phyloP scores from a whole-genome alignment of 2,888 invertebrate species.

The Octonoba sinensis region DNA sequence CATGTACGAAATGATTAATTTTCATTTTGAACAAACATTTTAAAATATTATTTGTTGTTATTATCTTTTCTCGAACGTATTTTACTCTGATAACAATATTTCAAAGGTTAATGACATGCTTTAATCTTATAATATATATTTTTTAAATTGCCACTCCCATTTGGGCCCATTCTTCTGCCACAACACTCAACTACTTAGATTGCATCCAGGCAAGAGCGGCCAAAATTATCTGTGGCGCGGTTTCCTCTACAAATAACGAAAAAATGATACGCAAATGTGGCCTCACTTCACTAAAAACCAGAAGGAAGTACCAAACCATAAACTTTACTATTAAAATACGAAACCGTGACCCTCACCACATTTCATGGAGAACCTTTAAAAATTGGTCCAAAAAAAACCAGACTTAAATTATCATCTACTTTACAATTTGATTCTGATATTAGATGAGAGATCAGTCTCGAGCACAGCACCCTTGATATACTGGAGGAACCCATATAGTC shows the following conservation, averaged over 20 bases:
- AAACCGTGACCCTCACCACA: background rate
- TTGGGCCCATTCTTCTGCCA: constrained; percentile 16
- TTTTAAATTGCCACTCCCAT: background rate
- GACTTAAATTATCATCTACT: background rate
- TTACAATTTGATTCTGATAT: background rate
- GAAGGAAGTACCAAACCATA: background rate
- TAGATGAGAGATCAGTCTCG: background rate
- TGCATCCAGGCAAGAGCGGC: constrained; percentile 13
- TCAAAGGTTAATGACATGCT: no score
- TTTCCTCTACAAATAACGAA: constrained; percentile 3
- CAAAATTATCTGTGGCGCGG: constrained; percentile 8
- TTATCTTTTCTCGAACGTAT: no score
- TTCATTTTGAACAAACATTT: no score
- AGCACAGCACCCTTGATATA: constrained; percentile 2
- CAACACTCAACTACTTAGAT: constrained; percentile 11
- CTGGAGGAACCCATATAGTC: background rate
- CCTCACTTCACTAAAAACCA: background rate
- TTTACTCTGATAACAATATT: no score
- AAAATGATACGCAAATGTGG: background rate
- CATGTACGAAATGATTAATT: no score
- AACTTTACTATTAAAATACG: background rate
- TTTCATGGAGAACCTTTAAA: background rate
- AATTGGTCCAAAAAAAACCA: constrained; percentile 4
- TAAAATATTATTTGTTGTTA: no score
- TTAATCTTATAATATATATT: no score